Percentiles rank a stretch among this genome's conserved stretches.
Evolutionary conservation across 2,797 vertebrate species (phyloP).

Genomic region (Smutsia temminckii): DNA sequence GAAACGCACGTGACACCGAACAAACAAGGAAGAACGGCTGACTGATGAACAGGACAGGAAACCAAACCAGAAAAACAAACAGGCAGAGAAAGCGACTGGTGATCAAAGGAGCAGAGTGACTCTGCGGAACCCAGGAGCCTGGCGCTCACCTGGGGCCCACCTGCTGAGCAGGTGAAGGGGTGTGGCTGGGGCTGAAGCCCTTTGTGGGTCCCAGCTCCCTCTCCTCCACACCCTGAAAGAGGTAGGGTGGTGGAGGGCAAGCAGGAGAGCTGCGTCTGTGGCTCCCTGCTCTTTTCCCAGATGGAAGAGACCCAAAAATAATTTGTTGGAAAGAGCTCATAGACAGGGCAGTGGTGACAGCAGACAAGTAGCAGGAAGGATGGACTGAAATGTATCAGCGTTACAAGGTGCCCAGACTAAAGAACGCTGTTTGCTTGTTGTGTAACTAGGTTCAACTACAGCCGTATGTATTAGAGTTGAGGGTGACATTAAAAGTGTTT

Average conservation of each 20-base stretch:
- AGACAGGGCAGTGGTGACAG: neutral
- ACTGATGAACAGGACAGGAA: constrained; percentile 75
- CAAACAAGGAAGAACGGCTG: constrained; percentile 73
- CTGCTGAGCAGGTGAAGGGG: constrained; percentile 56
- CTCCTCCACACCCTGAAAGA: constrained; percentile 41
- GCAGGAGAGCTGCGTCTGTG: neutral
- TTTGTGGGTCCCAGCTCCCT: constrained; percentile 39
- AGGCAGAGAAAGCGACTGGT: constrained; percentile 72
- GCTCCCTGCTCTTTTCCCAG: neutral
- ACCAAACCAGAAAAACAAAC: constrained; percentile 78
- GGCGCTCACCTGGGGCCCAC: constrained; percentile 70
- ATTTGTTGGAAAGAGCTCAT: neutral
- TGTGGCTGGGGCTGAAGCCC: neutral
- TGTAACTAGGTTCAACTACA: neutral
- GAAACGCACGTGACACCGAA: constrained; percentile 74
- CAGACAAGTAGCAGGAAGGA: neutral
- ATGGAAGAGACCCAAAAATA: constrained; percentile 26
- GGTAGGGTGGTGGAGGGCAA: neutral
- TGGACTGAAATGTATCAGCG: neutral
- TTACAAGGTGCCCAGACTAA: neutral
- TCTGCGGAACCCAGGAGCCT: constrained; percentile 26
- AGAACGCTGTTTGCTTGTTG: neutral
- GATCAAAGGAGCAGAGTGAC: constrained; percentile 58
- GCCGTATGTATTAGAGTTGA: neutral
- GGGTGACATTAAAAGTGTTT: neutral